Conservation (phyloP, 2,888 invertebrate species). For the Agrotis clavis region DNA sequence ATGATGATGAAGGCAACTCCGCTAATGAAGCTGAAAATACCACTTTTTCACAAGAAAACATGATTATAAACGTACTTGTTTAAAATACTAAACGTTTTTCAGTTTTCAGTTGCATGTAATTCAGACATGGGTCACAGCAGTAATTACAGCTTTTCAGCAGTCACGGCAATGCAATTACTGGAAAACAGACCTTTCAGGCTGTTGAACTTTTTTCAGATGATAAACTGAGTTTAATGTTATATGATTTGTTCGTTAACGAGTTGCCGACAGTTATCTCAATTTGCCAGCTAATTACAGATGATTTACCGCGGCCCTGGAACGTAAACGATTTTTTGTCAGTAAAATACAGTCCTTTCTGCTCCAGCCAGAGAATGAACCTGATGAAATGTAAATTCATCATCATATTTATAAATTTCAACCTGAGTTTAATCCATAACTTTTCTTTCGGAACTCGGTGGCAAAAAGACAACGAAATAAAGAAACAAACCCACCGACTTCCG, state of each 20-base stretch:
- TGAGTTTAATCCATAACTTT: too few species aligned
- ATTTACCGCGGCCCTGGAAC: too few species aligned
- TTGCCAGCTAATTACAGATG: too few species aligned
- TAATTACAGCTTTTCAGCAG: constrained; percentile 62
- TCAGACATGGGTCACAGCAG: constrained; percentile 67
- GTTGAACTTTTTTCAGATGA: constrained; percentile 34
- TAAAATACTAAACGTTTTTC: constrained; percentile 27
- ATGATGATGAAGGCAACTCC: background rate
- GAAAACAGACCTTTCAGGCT: constrained; percentile 16
- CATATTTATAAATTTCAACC: too few species aligned
- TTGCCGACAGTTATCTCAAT: too few species aligned
- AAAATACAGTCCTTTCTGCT: too few species aligned
- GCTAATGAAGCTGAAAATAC: constrained; percentile 11
- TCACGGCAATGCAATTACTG: constrained; percentile 62
- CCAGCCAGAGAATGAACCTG: too few species aligned
- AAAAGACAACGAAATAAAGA: too few species aligned
- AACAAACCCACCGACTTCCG: too few species aligned
- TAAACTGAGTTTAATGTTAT: background rate
- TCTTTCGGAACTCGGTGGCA: too few species aligned
- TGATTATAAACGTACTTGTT: background rate
- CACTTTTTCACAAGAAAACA: background rate
- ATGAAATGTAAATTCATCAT: too few species aligned
- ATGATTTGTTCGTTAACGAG: background rate
- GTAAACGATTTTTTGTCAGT: too few species aligned
- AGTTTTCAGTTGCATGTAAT: constrained; percentile 43